Evolutionary conservation across 2,797 vertebrate genomes (phyloP), one percentile per base, ranked within the genome.

Genomic region (Sebastiscus albofasciatus): DNA sequence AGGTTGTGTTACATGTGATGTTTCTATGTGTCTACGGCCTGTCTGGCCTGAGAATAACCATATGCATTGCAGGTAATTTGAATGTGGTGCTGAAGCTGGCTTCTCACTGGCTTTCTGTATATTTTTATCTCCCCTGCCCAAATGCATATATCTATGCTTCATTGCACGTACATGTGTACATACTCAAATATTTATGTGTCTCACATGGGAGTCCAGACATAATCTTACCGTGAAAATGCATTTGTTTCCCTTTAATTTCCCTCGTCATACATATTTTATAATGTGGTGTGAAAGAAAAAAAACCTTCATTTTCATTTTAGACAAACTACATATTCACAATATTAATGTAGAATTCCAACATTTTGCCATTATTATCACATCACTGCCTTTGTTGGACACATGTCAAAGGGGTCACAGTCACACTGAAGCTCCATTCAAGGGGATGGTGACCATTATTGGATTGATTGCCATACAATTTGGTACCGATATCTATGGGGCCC

Each of bases 1-100:
- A 84, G 36, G 16, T 60, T 72, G 29, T 26, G 60, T 22, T 70
- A 46, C 39, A 68, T 77, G 67, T 79, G 66, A 73, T 12, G 36
- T 54, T 46, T 82, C 58, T 75, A 66, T 75, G 55, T 0, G 42
- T 18, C 1, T 46, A 46, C 18, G 3, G 46, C 18, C 46, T 0
- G 46, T 49, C 46, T 20, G 46, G 29, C 59, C 29, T 56, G 71
- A 76, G 64, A 78, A 68, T 56, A 71, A 77, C 74, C 27, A 27
- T 24, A 24, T n/a, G 42, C 12, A 49, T 46, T 52, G 66, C 33
- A 64, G 73, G 67, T 61, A 49, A 49, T 60, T 60, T 75, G 66
- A 6, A 39, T 22, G 34, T 31, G 66, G 22, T 34, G 54, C 33
- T 61, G 6, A 79, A 77, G 49, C n/a, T 67, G 65, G 42, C 24